Percentiles rank a stretch among this genome's conserved stretches.
These are phyloP conservation scores for Oceanites oceanicus DNA, from an alignment of 2,113 vertebrate species.

Conservation along the genomic window DNA sequence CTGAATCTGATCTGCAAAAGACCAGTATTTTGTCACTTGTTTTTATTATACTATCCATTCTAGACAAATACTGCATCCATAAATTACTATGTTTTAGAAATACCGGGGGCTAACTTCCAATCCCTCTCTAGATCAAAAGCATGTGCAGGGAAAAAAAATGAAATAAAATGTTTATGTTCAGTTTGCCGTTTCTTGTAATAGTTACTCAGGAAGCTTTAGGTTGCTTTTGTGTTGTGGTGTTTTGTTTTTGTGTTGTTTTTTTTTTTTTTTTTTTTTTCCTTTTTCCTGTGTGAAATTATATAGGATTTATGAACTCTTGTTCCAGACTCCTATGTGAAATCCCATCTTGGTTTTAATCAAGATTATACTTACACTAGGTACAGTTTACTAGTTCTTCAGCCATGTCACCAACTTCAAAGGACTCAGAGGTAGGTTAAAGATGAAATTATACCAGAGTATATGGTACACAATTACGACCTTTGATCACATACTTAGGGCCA, in stretches of 20 bases:
- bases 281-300: not conserved
- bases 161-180: not conserved
- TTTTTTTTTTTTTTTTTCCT: too few relatives aligned
- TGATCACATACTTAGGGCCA: not conserved
- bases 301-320: not conserved
- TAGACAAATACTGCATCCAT: not conserved
- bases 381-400: not conserved
- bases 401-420: not conserved
- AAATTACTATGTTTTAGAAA: constrained; percentile 22
- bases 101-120: not conserved
- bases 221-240: not conserved
- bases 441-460: not conserved
- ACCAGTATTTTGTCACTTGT: not conserved
- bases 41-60: constrained; percentile 21
- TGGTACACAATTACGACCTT: not conserved
- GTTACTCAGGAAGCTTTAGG: not conserved
- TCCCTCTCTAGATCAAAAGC: constrained; percentile 1
- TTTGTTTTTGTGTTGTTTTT: too few relatives aligned
- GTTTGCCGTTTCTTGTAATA: not conserved
- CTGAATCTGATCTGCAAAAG: not conserved
- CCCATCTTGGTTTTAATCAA: not conserved
- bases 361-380: not conserved
- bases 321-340: not conserved
- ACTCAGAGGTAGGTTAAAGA: not conserved
- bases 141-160: not conserved